These are phyloP conservation scores for Aspidiotus rigidus DNA, from an alignment of 2,888 invertebrate genomes.

Conservation along the genomic window DNA sequence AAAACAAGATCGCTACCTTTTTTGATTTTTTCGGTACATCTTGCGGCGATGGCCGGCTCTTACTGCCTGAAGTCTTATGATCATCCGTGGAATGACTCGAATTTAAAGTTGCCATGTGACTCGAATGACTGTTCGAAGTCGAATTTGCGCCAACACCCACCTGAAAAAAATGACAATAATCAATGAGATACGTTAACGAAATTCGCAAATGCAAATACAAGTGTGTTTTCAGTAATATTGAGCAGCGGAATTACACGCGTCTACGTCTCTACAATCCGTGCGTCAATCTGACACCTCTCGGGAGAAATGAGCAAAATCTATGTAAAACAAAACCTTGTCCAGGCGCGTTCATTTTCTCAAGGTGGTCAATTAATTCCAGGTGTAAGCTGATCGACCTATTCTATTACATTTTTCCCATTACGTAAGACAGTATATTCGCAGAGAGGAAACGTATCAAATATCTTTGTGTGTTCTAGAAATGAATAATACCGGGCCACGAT, in stretches of 20 bases:
- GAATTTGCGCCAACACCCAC: slow-evolving; percentile 27
- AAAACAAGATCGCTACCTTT: slow-evolving; percentile 7
- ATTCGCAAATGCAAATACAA: slow-evolving; percentile 1
- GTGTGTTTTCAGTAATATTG: background rate
- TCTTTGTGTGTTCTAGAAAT: too few species aligned
- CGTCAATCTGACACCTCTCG: background rate
- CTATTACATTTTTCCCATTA: too few species aligned
- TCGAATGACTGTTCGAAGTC: slow-evolving; percentile 20
- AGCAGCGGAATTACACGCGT: background rate
- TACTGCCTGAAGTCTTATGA: slow-evolving; percentile 20
- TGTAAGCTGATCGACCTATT: too few species aligned
- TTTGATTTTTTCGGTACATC: slow-evolving; percentile 26
- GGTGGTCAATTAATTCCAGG: too few species aligned
- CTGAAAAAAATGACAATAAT: slow-evolving; percentile 1
- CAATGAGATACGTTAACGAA: background rate
- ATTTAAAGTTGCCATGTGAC: slow-evolving; percentile 26
- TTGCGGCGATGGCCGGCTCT: slow-evolving; percentile 22
- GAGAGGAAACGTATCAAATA: too few species aligned
- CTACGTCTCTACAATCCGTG: background rate
- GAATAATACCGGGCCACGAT: too few species aligned
- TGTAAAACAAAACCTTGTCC: too few species aligned
- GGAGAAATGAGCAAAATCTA: too few species aligned
- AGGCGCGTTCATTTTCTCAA: too few species aligned
- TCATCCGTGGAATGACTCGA: slow-evolving; percentile 24
- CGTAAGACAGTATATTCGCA: too few species aligned